A percentile compares a stretch with the other conserved stretches of the same genome.
phyloP scores from a whole-genome alignment of 2,888 invertebrate genomes.

The Drosophila seclusa region DNA sequence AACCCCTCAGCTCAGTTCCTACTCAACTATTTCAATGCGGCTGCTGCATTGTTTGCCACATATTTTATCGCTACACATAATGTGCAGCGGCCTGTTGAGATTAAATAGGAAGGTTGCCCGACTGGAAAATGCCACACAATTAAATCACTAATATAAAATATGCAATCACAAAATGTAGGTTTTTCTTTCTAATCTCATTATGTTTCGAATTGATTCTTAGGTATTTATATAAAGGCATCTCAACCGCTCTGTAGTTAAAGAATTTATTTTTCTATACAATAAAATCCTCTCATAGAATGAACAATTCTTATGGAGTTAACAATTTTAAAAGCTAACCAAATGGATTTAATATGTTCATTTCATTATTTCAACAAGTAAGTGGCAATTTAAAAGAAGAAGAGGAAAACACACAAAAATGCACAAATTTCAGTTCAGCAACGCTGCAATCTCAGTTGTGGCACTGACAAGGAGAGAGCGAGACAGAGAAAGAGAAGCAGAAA shows the following conservation, averaged over 20 bases:
- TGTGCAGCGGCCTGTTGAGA: conserved; percentile 11
- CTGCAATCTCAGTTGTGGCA: conserved; percentile 47
- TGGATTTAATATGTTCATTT: conserved; percentile 32
- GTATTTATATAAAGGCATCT: neutral
- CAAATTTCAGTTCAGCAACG: conserved; percentile 12
- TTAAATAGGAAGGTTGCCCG: neutral
- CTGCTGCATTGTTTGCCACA: conserved; percentile 32
- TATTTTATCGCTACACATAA: conserved; percentile 41
- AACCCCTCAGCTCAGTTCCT: neutral
- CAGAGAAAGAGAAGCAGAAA: conserved; percentile 4
- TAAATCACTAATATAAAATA: neutral
- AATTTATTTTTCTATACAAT: neutral
- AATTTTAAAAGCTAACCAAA: conserved; percentile 13
- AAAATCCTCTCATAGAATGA: neutral
- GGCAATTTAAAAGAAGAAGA: conserved; percentile 11
- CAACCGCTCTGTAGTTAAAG: neutral
- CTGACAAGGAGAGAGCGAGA: neutral
- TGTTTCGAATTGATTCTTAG: neutral
- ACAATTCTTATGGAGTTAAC: neutral
- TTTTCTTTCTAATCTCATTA: neutral
- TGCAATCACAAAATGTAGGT: neutral
- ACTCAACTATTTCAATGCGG: conserved; percentile 30
- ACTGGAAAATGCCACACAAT: neutral
- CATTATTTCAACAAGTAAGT: conserved; percentile 47
- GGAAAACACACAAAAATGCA: conserved; percentile 7